Conservation (phyloP, 2,113 vertebrate species). For the Antechinus flavipes region DNA sequence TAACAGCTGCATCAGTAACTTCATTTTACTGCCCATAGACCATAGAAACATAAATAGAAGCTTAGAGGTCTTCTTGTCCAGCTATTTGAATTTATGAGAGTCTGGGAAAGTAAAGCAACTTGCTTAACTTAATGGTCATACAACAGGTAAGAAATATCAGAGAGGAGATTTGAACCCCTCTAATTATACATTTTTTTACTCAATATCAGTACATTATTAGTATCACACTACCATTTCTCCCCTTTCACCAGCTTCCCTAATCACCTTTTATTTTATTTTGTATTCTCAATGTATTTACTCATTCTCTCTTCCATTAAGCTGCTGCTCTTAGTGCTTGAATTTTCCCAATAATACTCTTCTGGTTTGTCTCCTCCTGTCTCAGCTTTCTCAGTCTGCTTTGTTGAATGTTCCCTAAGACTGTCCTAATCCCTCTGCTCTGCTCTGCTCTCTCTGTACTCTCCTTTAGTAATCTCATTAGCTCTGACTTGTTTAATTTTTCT, state of each 20-base stretch:
- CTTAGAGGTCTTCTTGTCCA: neutral
- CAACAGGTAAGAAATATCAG: neutral
- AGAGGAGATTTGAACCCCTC: neutral
- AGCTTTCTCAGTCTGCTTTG: neutral
- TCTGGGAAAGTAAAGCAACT: neutral
- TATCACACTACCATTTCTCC: neutral
- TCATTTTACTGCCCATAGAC: neutral
- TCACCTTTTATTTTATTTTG: neutral
- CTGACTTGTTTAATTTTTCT: neutral
- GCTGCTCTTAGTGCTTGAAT: neutral
- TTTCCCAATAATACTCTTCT: neutral
- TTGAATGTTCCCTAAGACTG: neutral
- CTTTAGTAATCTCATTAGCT: neutral
- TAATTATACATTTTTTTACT: neutral
- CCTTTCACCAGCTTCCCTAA: neutral
- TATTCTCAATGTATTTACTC: neutral
- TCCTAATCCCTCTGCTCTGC: neutral
- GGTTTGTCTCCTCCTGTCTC: neutral
- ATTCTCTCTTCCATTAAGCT: neutral
- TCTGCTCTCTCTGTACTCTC: neutral
- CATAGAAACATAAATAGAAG: neutral
- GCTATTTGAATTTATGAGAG: neutral
- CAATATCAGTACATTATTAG: neutral
- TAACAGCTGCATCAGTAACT: neutral
- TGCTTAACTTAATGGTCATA: neutral